Evolutionary conservation across 2,113 vertebrate species (phyloP).

Genomic region (Pagrus major): DNA sequence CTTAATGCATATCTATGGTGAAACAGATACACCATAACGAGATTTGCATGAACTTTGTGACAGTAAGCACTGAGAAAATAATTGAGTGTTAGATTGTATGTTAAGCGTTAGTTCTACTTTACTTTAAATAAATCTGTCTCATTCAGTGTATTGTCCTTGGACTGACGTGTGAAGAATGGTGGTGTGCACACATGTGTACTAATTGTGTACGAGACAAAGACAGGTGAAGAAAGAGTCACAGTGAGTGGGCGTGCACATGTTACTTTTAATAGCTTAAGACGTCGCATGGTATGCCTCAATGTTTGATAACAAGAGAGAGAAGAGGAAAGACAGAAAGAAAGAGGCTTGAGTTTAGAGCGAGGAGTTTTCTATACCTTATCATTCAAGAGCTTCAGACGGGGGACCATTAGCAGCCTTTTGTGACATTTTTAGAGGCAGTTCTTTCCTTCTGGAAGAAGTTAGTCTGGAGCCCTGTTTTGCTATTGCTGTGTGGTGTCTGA

Average conservation of each 20-base stretch:
- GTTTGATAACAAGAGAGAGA: not conserved
- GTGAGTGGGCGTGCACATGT: slow-evolving; percentile 19
- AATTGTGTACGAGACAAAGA: slow-evolving; percentile 25
- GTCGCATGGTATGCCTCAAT: not conserved
- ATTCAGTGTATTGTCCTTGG: slow-evolving; percentile 44
- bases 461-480: not conserved
- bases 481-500: not conserved
- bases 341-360: not conserved
- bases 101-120: slow-evolving; percentile 26
- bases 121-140: slow-evolving; percentile 52
- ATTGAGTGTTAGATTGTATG: slow-evolving; percentile 32
- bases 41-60: slow-evolving; percentile 25
- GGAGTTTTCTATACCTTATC: not conserved
- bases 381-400: not conserved
- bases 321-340: not conserved
- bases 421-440: slow-evolving; percentile 6
- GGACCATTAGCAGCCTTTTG: not conserved
- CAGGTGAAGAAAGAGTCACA: not conserved
- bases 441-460: not conserved
- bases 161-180: slow-evolving; percentile 38
- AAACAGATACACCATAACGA: slow-evolving; percentile 29
- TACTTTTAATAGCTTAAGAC: slow-evolving; percentile 11
- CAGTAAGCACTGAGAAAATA: slow-evolving; percentile 28
- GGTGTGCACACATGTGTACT: slow-evolving; percentile 26
- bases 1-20: slow-evolving; percentile 17